Base-by-base conservation (phyloP, 2,888 invertebrate species). In the Acleris literana region DNA sequence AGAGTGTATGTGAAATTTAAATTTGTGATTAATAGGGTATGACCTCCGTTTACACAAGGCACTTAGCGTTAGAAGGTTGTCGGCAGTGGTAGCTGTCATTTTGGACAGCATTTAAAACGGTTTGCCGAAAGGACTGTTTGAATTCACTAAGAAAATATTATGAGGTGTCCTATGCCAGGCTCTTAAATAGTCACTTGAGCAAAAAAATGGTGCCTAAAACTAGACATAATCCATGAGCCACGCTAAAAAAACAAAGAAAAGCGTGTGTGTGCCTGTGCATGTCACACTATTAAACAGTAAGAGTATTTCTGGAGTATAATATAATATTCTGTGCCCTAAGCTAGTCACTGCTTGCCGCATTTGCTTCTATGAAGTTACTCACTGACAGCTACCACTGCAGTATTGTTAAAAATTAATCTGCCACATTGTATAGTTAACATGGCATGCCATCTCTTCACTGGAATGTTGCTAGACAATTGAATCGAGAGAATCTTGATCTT, bases 361-460 rank as follows among this genome's bases (percentile, higher is more conserved):
- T 53, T 62, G 57, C 53, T 62, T 48, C 56, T 56, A 51, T 54
- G 33, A 56, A 60, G 43, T 64, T 64, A 20, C 25, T 49, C 22
- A 39, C 52, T 70, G 71, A 74, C 74, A 73, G 73, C 72, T 72
- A 64, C 64, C 70, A 64, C 67, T 68, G 70, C 71, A 70, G 68
- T 70, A 71, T 76, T 76, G 75, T 76, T 76, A 69, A 62, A 62
- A 68, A 70, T 39, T 69, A 66, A 57, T 63, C 68, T 68, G 70
- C 67, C 58, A 67, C 70, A 69, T 74, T 74, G 71, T 72, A 69
- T 68, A 71, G 69, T 52, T 22, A 29, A 62, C 55, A 55, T 16
- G 54, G 17, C 25, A 54, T 20, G 17, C 18, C 33, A 33, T 53
- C 39, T 39, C 11, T 39, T 39, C 39, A 39, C 39, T 39, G 4